Evolutionary conservation across 2,113 vertebrate genomes (phyloP), one percentile per base, ranked within the genome.

Genomic region (Trinectes maculatus): DNA sequence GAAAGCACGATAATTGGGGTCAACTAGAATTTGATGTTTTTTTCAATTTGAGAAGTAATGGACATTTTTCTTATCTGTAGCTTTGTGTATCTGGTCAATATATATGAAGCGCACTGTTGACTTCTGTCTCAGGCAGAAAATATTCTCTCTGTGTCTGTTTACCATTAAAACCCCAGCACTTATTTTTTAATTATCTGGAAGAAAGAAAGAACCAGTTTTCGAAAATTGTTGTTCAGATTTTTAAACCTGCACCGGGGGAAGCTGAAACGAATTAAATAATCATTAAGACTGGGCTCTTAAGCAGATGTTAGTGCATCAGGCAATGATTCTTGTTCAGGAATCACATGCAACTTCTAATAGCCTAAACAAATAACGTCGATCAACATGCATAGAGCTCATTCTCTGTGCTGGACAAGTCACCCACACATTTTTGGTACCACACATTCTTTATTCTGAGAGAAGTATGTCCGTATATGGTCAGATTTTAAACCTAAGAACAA

Each of bases 1-100:
- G 49, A 80, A 62, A 13, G 48, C 44, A 47, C 33, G 56, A 69
- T 81, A 77, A 87, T 79, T 81, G 83, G 65, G 72, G 69, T 82
- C 64, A 83, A 53, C 26, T 31, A 9, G 26, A 67, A 65, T 76
- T 47, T 19, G 40, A 46, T 48, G 22, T 54, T 78, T 75, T 74
- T 51, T 39, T 57, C 39, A 24, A 2, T 37, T 33, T 12, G n/a
- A 48, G 63, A 19, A 57, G 36, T 56, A 57, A 79, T 61, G 65
- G 51, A 54, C 42, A 36, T 2, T 62, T 52, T 74, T 72, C 61
- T 26, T 52, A 71, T 72, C 61, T 26, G 9, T 44, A 4, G 1
- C 19, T 59, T n/a, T n/a, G n/a, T n/a, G n/a, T n/a, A n/a, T n/a
- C n/a, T n/a, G n/a, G n/a, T n/a, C n/a, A n/a, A n/a, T n/a, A n/a